Percentiles rank a stretch among this genome's conserved stretches.
phyloP scores from a whole-genome alignment of 2,113 vertebrate genomes.

The Cynocephalus volans region DNA sequence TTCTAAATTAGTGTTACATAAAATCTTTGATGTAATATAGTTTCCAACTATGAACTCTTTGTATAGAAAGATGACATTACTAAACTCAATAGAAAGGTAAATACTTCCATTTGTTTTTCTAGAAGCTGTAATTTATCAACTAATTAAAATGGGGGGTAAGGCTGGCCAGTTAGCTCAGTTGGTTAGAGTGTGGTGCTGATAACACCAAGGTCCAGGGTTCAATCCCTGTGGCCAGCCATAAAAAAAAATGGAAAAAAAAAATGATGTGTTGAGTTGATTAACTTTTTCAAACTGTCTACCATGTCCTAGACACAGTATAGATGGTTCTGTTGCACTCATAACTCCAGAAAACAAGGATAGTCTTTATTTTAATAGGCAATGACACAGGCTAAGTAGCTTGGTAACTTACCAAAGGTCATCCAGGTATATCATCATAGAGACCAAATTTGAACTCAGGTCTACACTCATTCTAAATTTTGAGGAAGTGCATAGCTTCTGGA shows the following conservation, averaged over 20 bases:
- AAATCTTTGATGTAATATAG: not conserved
- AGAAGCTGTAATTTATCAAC: not conserved
- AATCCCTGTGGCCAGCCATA: no score
- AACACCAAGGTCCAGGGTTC: no score
- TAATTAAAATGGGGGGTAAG: not conserved
- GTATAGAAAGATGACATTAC: not conserved
- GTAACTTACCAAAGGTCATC: not conserved
- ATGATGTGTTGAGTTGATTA: not conserved
- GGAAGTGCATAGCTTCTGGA: not conserved
- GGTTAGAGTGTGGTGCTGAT: no score
- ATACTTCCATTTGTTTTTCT: constrained; percentile 9
- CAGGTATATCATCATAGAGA: not conserved
- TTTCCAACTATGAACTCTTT: not conserved
- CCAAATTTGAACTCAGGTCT: not conserved
- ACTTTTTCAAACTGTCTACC: not conserved
- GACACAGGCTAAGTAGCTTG: not conserved
- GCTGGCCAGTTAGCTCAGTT: no score
- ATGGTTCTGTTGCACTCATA: not conserved
- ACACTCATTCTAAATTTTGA: not conserved
- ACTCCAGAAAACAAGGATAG: not conserved
- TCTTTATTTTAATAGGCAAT: not conserved
- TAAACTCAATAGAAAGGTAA: constrained; percentile 23
- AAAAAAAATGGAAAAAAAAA: no score
- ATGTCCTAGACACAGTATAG: not conserved
- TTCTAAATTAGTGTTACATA: not conserved